Base-by-base conservation (phyloP, 1,140 invertebrate species). In the Lordiphosa clarofinis region DNA sequence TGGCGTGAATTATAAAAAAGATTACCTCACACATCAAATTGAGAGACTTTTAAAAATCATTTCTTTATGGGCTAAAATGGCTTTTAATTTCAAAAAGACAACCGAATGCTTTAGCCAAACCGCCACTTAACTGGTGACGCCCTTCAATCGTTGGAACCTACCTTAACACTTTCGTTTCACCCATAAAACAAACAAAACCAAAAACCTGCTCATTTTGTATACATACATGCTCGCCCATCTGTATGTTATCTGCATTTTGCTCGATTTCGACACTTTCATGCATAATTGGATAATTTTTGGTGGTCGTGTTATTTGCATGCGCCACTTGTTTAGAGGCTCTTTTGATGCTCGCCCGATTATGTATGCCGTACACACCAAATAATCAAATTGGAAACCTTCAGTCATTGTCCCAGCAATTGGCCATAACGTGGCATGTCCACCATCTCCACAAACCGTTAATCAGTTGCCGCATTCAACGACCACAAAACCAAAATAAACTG, bases 231-330 rank as follows among this genome's bases (percentile, higher is more conserved):
- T 8, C 28, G 28, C 28, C 2, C 28, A 31, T 2, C 28, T 8
- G 43, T 46, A 46, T 46, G 43, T 46, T 31, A 46, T 46, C n/a
- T 46, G 11, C 24, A 46, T 43, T 21, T 43, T 43, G 10, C 11
- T 46, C 31, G 28, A 31, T 13, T 46, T 44, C 47, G 33, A 49
- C 47, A 33, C 31, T 28, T 48, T 35, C 47, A 36, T 37, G 49
- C 33, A 38, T 38, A 52, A 38, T 63, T 57, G 35, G 47, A 49
- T 46, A 46, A 39, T 40, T 52, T 54, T 15, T 46, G 12, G 35
- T 13, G 11, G 12, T 35, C 33, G 10, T 64, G 48, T 49, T 36
- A 69, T 65, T 69, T 59, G 49, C 61, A 69, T 69, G 65, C 55
- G 54, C 24, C 47, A 19, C 48, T 38, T 13, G 54, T 48, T 53